Evolutionary conservation across 1,140 invertebrate species (phyloP).

Genomic region (Augochlora pura): DNA sequence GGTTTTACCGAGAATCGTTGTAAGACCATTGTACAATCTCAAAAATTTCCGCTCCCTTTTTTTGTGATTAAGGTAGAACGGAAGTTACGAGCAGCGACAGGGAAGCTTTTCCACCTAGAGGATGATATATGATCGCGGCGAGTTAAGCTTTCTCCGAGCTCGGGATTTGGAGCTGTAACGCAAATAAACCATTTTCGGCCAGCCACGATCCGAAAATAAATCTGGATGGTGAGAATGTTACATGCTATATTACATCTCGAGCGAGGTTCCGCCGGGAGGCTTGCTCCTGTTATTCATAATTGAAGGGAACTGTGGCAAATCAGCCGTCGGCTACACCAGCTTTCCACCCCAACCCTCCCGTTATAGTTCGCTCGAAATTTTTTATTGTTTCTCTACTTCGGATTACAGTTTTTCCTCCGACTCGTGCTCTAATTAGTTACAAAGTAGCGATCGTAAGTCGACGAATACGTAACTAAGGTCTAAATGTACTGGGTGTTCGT

Average conservation of each 20-base stretch:
- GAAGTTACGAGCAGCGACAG: neutral
- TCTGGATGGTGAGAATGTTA: constrained; percentile 2
- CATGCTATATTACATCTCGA: neutral
- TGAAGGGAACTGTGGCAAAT: neutral
- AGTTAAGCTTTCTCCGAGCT: constrained; percentile 61
- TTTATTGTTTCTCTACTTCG: too few species aligned
- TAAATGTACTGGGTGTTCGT: too few species aligned
- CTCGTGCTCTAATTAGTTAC: too few species aligned
- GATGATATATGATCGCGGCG: constrained; percentile 59
- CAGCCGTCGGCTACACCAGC: neutral
- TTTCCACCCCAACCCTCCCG: too few species aligned
- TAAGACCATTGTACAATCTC: constrained; percentile 51
- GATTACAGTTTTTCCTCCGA: too few species aligned
- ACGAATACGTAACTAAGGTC: too few species aligned
- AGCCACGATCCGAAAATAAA: constrained; percentile 37
- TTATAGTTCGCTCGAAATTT: too few species aligned
- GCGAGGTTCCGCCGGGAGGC: neutral
- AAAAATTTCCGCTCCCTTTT: constrained; percentile 31
- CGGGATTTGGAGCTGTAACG: constrained; percentile 28
- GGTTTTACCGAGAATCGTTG: constrained; percentile 1
- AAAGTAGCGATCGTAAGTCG: too few species aligned
- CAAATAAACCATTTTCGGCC: constrained; percentile 49
- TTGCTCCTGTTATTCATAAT: too few species aligned
- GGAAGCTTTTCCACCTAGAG: constrained; percentile 23
- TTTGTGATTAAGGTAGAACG: constrained; percentile 49